Evolutionary conservation across 1,140 invertebrate genomes (phyloP).

Genomic region (Apolygus lucorum): DNA sequence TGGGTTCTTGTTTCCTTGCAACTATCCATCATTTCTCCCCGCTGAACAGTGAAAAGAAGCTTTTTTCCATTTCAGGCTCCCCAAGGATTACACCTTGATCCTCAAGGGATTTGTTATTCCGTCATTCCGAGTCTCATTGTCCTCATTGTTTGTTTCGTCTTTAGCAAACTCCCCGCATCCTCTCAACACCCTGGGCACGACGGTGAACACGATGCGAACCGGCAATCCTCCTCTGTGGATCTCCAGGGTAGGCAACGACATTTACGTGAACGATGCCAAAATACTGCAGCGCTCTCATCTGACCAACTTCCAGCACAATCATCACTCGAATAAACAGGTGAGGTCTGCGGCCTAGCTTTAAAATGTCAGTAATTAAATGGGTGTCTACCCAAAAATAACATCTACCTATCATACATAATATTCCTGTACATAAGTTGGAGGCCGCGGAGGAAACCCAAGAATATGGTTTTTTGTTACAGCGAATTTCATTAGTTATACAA

Average conservation of each 20-base stretch:
- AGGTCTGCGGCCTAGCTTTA: no score
- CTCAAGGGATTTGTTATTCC: slow-evolving; percentile 2
- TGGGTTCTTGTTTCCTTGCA: no score
- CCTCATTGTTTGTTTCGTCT: slow-evolving; percentile 36
- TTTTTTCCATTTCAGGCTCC: no score
- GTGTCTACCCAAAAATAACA: slow-evolving; percentile 17
- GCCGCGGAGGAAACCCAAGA: no score
- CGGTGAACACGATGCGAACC: slow-evolving; percentile 60
- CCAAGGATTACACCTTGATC: neutral
- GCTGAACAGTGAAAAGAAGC: no score
- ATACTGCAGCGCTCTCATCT: slow-evolving; percentile 47
- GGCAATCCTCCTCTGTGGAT: slow-evolving; percentile 75
- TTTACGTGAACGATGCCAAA: slow-evolving; percentile 73
- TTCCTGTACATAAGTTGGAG: no score
- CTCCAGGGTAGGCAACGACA: slow-evolving; percentile 53
- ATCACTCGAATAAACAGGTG: slow-evolving; percentile 57
- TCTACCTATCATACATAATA: no score
- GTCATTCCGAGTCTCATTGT: slow-evolving; percentile 4
- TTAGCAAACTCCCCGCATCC: slow-evolving; percentile 60
- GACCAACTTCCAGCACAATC: slow-evolving; percentile 56
- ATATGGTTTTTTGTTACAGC: no score
- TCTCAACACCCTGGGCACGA: slow-evolving; percentile 53
- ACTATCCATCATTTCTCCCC: no score
- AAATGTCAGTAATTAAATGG: no score
- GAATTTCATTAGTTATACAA: no score